A percentile compares a stretch with the other conserved stretches of the same genome.
phyloP scores from a whole-genome alignment of 2,797 vertebrate species.

The Selene dorsalis region DNA sequence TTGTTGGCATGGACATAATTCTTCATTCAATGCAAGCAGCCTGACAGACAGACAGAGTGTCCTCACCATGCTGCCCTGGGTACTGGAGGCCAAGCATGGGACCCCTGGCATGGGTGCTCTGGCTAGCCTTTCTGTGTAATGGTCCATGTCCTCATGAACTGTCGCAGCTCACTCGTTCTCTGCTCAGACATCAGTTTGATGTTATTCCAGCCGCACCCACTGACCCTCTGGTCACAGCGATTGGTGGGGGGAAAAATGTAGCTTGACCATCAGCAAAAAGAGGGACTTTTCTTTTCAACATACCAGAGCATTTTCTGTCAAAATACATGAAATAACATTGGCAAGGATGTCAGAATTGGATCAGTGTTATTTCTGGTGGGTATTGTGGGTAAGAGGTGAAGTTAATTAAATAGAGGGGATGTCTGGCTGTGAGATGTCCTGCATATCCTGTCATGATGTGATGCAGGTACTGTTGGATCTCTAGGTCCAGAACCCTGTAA shows the following conservation, averaged over 20 bases:
- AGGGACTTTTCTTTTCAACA: conserved; percentile 59
- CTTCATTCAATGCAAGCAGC: conserved; percentile 28
- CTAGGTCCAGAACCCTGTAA: conserved; percentile 11
- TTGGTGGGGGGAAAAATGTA: conserved; percentile 25
- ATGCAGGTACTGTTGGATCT: conserved; percentile 49
- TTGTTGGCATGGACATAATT: conserved; percentile 11
- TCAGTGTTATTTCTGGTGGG: conserved; percentile 72
- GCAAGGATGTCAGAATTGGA: conserved; percentile 60
- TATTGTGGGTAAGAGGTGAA: conserved; percentile 48
- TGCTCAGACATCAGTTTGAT: conserved; percentile 70
- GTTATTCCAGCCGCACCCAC: conserved; percentile 77
- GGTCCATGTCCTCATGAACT: conserved; percentile 66
- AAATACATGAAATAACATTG: conserved; percentile 70
- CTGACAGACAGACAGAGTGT: conserved; percentile 37
- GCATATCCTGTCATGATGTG: conserved; percentile 42
- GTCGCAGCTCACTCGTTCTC: conserved; percentile 58
- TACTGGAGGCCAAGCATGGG: conserved; percentile 41
- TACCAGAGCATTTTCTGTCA: conserved; percentile 67
- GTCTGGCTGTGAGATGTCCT: conserved; percentile 43
- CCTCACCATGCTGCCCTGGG: conserved; percentile 31
- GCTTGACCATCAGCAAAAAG: conserved; percentile 52
- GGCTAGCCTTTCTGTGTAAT: conserved; percentile 63
- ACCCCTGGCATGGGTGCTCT: conserved; percentile 55
- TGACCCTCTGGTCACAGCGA: conserved; percentile 62
- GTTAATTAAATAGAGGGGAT: conserved; percentile 43